Evolutionary conservation across 2,113 vertebrate genomes (phyloP).

Genomic region (Gallinago jamesoni): DNA sequence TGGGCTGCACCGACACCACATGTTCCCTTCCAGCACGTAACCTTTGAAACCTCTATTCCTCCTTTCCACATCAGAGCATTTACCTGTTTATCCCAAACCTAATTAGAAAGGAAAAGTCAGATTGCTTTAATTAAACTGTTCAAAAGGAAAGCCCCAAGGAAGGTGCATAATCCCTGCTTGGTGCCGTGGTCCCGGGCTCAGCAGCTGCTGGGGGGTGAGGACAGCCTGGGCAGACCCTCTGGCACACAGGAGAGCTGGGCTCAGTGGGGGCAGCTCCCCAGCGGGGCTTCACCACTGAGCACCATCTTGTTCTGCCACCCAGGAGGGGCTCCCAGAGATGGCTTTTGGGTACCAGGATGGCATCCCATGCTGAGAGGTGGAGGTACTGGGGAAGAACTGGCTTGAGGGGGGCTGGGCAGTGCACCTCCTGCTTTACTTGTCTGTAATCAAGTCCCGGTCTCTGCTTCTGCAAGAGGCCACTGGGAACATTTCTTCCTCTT

Average conservation of each 20-base stretch:
- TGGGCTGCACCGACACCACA: fast-evolving
- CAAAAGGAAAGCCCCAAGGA: not conserved
- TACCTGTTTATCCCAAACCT: not conserved
- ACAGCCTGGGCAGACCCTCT: not conserved
- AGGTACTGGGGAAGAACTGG: slow-evolving; percentile 12
- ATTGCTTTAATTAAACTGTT: not conserved
- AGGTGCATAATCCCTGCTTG: not conserved
- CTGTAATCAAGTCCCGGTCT: not conserved
- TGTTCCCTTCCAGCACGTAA: not conserved
- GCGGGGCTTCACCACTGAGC: fast-evolving
- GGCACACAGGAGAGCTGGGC: fast-evolving
- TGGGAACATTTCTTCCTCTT: not conserved
- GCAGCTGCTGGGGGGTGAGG: not conserved
- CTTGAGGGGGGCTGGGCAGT: fast-evolving
- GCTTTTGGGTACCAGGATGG: not conserved
- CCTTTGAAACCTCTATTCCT: not conserved
- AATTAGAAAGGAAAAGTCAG: not conserved
- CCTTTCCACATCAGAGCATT: not conserved
- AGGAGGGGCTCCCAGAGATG: slow-evolving; percentile 2
- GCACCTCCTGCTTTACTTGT: not conserved
- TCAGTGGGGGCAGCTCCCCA: fast-evolving
- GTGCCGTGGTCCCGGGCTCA: fast-evolving
- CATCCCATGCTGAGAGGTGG: not conserved
- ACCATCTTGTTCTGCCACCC: not conserved
- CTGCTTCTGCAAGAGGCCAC: not conserved